Evolutionary conservation across 2,113 vertebrate genomes (phyloP).

Genomic region (Perca fluviatilis): DNA sequence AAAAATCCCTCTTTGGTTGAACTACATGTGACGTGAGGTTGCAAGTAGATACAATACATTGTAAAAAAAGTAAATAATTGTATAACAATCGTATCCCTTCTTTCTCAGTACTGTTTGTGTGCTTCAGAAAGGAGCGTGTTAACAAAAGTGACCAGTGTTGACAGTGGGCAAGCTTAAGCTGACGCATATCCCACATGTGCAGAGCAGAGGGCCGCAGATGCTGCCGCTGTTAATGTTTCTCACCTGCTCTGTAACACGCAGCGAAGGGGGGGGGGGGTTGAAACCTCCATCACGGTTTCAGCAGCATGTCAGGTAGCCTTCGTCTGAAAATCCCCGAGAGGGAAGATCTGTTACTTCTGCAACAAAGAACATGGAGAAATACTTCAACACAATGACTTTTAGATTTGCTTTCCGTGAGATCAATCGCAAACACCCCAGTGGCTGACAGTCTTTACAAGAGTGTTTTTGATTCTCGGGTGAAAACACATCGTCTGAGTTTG

Average conservation of each 20-base stretch:
- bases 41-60: too few species aligned
- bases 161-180: conserved; percentile 44
- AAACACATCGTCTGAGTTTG: neutral
- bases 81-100: neutral
- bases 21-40: neutral
- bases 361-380: conserved; percentile 48
- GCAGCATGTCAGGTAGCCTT: conserved; percentile 58
- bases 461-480: neutral
- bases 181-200: conserved; percentile 67
- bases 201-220: conserved; percentile 63
- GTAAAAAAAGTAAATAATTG: too few species aligned
- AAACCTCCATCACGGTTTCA: conserved; percentile 36
- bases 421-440: conserved; percentile 12
- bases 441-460: neutral
- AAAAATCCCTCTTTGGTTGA: neutral
- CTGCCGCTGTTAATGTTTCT: conserved; percentile 72
- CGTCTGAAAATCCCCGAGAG: conserved; percentile 41
- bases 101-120: neutral
- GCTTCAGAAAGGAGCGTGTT: conserved; percentile 44
- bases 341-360: conserved; percentile 34
- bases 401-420: conserved; percentile 28
- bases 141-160: conserved; percentile 48
- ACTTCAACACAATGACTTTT: conserved; percentile 38
- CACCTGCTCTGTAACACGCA: conserved; percentile 71
- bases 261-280: neutral